Evolutionary conservation across 2,888 invertebrate genomes (phyloP).

Genomic region (Melolontha melolontha): DNA sequence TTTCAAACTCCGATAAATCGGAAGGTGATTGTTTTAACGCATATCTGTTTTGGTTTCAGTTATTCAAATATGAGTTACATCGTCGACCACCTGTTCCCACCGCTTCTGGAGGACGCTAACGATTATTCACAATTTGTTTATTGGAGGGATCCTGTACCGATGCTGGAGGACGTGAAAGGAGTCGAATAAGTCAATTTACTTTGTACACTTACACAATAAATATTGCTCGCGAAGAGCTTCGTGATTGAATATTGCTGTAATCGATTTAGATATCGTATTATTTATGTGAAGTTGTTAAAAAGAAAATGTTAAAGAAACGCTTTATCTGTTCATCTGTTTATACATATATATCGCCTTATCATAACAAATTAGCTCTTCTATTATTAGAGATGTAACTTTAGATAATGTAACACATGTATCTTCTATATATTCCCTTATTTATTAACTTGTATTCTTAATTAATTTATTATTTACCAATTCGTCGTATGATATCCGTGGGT

Average conservation of each 20-base stretch:
- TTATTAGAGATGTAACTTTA: conserved; percentile 16
- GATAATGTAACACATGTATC: conserved; percentile 12
- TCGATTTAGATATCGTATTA: background rate
- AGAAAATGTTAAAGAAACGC: conserved; percentile 10
- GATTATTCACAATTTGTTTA: conserved; percentile 90
- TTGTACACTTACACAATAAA: background rate
- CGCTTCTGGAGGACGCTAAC: conserved; percentile 74
- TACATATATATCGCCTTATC: conserved; percentile 3
- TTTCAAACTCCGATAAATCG: too few relatives aligned
- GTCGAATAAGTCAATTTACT: conserved; percentile 26
- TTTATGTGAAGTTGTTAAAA: conserved; percentile 13
- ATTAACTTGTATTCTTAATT: conserved; percentile 8
- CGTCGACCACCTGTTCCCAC: conserved; percentile 96
- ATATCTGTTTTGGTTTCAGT: conserved; percentile 70
- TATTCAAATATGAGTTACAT: conserved; percentile 95
- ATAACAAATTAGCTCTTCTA: conserved; percentile 36
- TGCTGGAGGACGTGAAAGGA: conserved; percentile 55
- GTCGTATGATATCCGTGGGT: too few relatives aligned
- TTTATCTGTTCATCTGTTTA: conserved; percentile 26
- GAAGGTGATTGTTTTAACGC: background rate
- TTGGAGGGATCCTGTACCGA: conserved; percentile 91
- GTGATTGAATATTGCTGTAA: conserved; percentile 12
- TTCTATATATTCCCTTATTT: conserved; percentile 26
- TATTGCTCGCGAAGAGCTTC: conserved; percentile 11
- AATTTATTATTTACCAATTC: conserved; percentile 10